Conservation (phyloP, 2,113 vertebrate genomes). For the Empidonax traillii region DNA sequence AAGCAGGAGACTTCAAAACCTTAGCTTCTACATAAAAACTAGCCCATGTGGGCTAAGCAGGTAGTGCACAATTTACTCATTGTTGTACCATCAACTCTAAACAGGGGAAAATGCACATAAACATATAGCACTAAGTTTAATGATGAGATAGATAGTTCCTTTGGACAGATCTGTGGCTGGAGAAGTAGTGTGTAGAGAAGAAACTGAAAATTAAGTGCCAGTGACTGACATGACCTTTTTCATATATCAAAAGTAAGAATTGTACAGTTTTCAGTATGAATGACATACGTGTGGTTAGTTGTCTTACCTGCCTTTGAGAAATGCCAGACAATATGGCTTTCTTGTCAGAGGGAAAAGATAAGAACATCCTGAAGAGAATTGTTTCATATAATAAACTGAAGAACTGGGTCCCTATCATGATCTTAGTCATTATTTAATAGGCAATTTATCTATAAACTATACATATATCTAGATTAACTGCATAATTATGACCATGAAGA, state of each 20-base stretch:
- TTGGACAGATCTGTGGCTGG: background rate
- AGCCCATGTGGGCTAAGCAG: background rate
- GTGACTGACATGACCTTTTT: background rate
- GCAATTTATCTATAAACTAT: background rate
- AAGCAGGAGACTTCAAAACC: background rate
- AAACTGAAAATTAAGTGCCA: background rate
- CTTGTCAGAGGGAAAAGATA: background rate
- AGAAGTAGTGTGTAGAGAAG: background rate
- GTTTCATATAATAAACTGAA: background rate
- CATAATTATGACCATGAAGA: background rate
- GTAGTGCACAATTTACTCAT: background rate
- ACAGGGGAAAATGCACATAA: background rate
- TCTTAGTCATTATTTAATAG: background rate
- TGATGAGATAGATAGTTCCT: background rate
- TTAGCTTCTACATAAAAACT: background rate
- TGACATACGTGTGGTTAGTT: background rate
- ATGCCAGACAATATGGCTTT: background rate
- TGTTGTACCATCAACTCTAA: background rate
- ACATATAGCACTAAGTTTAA: background rate
- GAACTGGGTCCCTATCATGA: background rate
- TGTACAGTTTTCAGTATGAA: background rate
- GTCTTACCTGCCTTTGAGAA: background rate
- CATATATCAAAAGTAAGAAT: background rate
- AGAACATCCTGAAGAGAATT: background rate
- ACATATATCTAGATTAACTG: background rate